Conservation (phyloP, 1,140 invertebrate species). For the Calliopsis andreniformis region DNA sequence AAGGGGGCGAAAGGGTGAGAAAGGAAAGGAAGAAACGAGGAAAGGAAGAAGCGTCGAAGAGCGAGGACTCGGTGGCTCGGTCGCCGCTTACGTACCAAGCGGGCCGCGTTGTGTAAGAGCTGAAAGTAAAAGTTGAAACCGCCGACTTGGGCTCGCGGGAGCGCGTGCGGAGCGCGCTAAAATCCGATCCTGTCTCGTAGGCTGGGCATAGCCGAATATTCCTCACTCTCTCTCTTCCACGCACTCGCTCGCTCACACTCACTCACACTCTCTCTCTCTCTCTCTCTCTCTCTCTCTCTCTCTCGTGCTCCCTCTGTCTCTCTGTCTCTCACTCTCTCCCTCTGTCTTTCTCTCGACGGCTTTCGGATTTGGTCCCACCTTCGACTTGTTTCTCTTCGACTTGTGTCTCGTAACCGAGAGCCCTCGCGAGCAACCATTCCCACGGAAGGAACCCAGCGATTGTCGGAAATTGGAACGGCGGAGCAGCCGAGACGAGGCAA, state of each 20-base stretch:
- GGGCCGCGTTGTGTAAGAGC: slow-evolving; percentile 80
- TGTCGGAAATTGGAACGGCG: slow-evolving; percentile 1
- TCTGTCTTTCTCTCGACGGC: slow-evolving; percentile 22
- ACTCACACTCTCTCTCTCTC: slow-evolving; percentile 15
- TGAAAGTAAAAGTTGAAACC: slow-evolving; percentile 82
- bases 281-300: slow-evolving; percentile 31
- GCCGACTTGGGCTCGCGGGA: slow-evolving; percentile 73
- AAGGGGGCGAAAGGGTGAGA: neutral
- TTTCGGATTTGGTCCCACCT: slow-evolving; percentile 45
- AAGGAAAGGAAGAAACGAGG: neutral
- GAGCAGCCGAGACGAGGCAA: slow-evolving; percentile 1
- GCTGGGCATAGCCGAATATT: slow-evolving; percentile 72
- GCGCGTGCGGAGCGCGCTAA: slow-evolving; percentile 76
- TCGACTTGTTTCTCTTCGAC: slow-evolving; percentile 21
- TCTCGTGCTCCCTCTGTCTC: slow-evolving; percentile 5
- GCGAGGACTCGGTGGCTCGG: slow-evolving; percentile 29
- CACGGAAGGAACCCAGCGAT: slow-evolving; percentile 22
- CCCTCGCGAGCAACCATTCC: slow-evolving; percentile 11
- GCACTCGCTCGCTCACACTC: slow-evolving; percentile 11
- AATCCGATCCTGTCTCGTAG: slow-evolving; percentile 74
- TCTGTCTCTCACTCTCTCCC: neutral
- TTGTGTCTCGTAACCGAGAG: slow-evolving; percentile 29
- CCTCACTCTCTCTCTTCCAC: slow-evolving; percentile 55
- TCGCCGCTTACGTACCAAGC: slow-evolving; percentile 67
- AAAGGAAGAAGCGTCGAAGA: slow-evolving; percentile 46